phyloP scores from a whole-genome alignment of 2,113 vertebrate species.

The Pollachius pollachius region DNA sequence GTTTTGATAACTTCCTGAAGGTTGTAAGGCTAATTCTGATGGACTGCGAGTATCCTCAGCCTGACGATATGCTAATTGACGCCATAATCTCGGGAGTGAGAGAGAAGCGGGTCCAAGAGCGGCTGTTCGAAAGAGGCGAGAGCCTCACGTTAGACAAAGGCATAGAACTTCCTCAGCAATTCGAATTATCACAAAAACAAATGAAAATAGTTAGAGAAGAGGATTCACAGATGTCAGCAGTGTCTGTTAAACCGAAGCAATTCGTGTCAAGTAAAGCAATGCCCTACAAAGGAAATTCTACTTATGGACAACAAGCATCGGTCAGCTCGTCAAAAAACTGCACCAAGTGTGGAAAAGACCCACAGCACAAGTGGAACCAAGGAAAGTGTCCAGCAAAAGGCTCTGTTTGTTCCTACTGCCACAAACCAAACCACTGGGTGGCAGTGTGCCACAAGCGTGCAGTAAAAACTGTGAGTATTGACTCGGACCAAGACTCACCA shows the following conservation, averaged over 20 bases:
- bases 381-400: constrained; percentile 22
- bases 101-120: constrained; percentile 19
- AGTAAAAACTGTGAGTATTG: too few species aligned
- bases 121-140: constrained; percentile 22
- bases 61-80: too few species aligned
- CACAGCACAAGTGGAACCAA: constrained; percentile 21
- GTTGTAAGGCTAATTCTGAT: constrained; percentile 12
- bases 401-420: constrained; percentile 9
- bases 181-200: constrained; percentile 19
- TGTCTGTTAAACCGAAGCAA: constrained; percentile 1
- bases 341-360: constrained; percentile 16
- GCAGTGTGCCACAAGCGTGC: constrained; percentile 2
- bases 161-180: too few species aligned
- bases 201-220: constrained; percentile 21
- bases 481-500: too few species aligned
- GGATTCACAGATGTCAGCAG: constrained; percentile 11
- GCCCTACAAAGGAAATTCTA: background rate
- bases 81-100: too few species aligned
- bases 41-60: too few species aligned
- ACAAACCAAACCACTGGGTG: constrained; percentile 18
- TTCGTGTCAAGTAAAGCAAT: background rate
- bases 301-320: background rate
- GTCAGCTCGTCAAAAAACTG: background rate
- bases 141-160: constrained; percentile 21
- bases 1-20: constrained; percentile 25